A percentile compares a stretch with the other conserved stretches of the same genome.
Evolutionary conservation across 37 sponge, comb jelly and placozoan genomes (phyloP).

Genomic region (Ephydatia muelleri): DNA sequence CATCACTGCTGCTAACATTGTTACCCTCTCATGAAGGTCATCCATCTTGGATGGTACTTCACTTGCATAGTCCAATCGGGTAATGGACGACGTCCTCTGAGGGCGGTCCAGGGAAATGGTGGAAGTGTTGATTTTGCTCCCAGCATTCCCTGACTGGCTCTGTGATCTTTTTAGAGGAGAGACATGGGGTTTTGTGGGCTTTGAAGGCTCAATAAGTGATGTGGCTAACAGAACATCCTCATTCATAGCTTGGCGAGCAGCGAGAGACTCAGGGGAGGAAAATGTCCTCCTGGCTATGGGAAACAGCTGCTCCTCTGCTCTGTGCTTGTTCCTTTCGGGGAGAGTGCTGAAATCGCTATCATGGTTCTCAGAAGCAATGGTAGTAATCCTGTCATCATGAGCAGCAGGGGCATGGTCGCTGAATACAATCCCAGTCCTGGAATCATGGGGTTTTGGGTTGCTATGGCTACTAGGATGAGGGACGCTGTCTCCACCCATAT

Average conservation of each 20-base stretch:
- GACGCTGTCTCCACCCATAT: neutral
- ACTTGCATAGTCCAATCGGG: neutral
- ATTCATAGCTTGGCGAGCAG: too few species aligned
- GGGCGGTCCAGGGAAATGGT: neutral
- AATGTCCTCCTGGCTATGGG: neutral
- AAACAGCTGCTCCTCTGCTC: neutral
- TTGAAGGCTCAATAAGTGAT: neutral
- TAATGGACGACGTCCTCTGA: neutral
- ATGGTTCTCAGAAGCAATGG: neutral
- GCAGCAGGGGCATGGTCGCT: neutral
- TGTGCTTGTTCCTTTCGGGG: neutral
- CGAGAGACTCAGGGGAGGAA: neutral
- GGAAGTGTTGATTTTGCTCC: neutral
- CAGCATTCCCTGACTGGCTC: neutral
- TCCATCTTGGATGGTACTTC: neutral
- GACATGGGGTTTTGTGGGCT: neutral
- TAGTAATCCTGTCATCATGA: neutral
- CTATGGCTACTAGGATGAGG: neutral
- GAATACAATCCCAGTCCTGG: neutral
- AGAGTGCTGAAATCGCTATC: neutral
- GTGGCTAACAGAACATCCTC: neutral
- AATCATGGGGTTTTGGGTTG: neutral
- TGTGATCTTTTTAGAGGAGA: neutral
- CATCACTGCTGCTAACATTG: constrained; percentile 15
- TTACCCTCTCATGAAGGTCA: constrained; percentile 33